Evolutionary conservation across 53 echinoderm and acorn worm genomes (phyloP).

Genomic region (Hippasteria phrygiana): DNA sequence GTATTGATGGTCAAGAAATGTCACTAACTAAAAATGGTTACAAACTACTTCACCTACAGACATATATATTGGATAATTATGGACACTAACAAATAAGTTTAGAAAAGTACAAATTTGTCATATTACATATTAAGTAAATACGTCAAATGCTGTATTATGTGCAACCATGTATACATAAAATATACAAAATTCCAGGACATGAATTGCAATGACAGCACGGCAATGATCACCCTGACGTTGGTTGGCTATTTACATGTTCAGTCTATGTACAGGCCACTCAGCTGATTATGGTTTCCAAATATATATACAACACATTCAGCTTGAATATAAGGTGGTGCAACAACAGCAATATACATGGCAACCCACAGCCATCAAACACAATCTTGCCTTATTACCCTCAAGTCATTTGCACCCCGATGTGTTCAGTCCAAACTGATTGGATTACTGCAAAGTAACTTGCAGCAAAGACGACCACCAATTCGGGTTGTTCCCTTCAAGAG

Average conservation of each 20-base stretch:
- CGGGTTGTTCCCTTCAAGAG: background rate
- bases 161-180: constrained; percentile 54
- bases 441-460: background rate
- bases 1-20: constrained; percentile 57
- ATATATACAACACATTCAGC: constrained; percentile 31
- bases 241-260: background rate
- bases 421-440: no score
- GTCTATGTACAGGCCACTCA: constrained; percentile 21
- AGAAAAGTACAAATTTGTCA: constrained; percentile 61
- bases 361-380: background rate
- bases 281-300: constrained; percentile 17
- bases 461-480: background rate
- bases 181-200: constrained; percentile 12
- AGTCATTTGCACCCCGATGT: no score
- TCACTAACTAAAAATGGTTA: constrained; percentile 7
- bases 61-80: constrained; percentile 26
- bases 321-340: background rate
- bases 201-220: background rate
- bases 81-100: constrained; percentile 39
- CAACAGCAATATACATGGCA: background rate
- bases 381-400: no score
- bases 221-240: background rate
- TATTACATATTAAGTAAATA: constrained; percentile 52
- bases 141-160: constrained; percentile 58
- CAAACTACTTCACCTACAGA: constrained; percentile 21